Base-by-base conservation (phyloP, 2,888 invertebrate species). In the Tridacna crocea region DNA sequence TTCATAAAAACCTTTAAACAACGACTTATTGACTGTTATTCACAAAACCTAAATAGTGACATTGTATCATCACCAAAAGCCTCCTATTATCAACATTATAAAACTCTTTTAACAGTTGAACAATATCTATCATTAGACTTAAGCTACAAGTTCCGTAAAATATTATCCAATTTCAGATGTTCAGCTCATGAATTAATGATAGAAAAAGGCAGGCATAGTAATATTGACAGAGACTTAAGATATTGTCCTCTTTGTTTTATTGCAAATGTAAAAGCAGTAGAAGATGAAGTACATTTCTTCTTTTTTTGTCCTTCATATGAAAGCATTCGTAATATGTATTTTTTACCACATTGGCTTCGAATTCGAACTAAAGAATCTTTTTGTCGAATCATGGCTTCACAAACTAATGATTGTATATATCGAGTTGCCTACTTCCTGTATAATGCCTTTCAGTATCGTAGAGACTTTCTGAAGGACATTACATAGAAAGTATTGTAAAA, bases 141-240 rank as follows among this genome's bases (percentile, higher is more conserved):
- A 27, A 22, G 65, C 10, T 74, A 74, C 46, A n/a, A 24, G 26
- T 60, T 48, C n/a, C 66, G 61, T 46, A 58, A 22, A 55, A 26
- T 17, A 22, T 15, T 79, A n/a, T 48, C 79, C 15, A 70, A 48
- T 51, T 79, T 79, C 51, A 58, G 79, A 17, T 79, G 80, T 47
- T 76, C 72, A 19, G 46, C 63, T n/a, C 76, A 80, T 65, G 26
- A 26, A 17, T 63, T 80, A 15, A 72, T 74, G 74, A 80, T 76
- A 48, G 80, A 75, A 72, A 80, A 75, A 61, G 76, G 76, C n/a
- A 68, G 80, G 36, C 80, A 80, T 55, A 46, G 10, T n/a, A 36
- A 46, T 51, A 75, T 76, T 15, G 80, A 76, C 13, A 80, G 72
- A 51, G 76, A 80, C 26, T 63, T 61, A 36, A 72, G 72, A 26